Conservation (phyloP, 92 coral and sea anemone genomes). For the Umimayanthus kanabou region DNA sequence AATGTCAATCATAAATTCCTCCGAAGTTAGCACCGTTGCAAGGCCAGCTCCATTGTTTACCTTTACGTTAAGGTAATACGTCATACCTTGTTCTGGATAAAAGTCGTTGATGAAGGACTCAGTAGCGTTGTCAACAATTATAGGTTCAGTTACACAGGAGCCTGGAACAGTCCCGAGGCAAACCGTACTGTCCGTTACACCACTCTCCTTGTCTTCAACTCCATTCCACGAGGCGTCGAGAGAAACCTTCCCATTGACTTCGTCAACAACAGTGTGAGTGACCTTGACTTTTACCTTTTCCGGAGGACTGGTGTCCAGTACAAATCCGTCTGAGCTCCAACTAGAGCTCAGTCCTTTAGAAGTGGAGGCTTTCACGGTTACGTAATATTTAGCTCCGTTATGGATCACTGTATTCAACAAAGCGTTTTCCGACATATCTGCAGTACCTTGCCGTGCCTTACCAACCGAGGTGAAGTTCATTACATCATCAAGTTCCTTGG, state of each 20-base stretch:
- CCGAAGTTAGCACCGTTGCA: conserved; percentile 69
- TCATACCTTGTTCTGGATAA: conserved; percentile 54
- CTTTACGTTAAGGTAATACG: conserved; percentile 70
- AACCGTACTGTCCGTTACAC: conserved; percentile 58
- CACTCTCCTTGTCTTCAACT: conserved; percentile 75
- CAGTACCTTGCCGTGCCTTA: conserved; percentile 56
- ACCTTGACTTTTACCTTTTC: conserved; percentile 55
- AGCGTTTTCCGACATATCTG: conserved; percentile 65
- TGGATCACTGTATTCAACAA: conserved; percentile 60
- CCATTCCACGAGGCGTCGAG: conserved; percentile 71
- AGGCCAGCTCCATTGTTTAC: conserved; percentile 83
- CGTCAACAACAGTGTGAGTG: conserved; percentile 61
- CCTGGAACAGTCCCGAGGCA: conserved; percentile 79
- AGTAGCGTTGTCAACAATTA: conserved; percentile 41
- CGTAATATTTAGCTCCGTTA: conserved; percentile 76
- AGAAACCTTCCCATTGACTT: conserved; percentile 58
- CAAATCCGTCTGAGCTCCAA: conserved; percentile 81
- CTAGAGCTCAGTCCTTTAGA: conserved; percentile 67
- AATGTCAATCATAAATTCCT: conserved; percentile 64
- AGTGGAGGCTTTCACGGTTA: conserved; percentile 78
- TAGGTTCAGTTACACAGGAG: conserved; percentile 53
- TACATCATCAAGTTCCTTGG: conserved; percentile 63
- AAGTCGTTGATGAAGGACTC: conserved; percentile 63
- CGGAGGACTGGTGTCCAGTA: conserved; percentile 84
- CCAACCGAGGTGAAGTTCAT: conserved; percentile 77